Evolutionary conservation across 2,888 invertebrate genomes (phyloP).

Genomic region (Polyploca ridens): DNA sequence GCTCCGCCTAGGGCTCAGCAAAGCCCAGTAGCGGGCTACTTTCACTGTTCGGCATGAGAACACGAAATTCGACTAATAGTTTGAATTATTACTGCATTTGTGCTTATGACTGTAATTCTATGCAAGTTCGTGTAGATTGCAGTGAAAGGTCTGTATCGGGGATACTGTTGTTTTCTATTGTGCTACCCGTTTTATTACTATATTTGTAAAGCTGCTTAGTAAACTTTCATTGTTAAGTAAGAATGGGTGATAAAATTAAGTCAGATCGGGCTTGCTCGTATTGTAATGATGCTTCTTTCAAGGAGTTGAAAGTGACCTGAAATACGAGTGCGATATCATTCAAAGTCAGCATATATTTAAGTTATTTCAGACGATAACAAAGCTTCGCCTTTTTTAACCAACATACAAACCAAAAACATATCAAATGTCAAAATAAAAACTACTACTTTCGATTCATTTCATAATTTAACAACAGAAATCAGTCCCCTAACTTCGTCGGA

Average conservation of each 20-base stretch:
- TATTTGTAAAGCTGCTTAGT: not conserved
- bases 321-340: no score
- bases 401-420: not conserved
- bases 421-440: not conserved
- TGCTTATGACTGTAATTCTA: conserved; percentile 41
- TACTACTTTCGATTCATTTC: not conserved
- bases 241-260: not conserved
- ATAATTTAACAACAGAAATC: not conserved
- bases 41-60: conserved; percentile 73
- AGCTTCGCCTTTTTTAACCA: no score
- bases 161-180: conserved; percentile 41
- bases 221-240: conserved; percentile 3
- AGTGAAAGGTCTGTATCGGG: conserved; percentile 52
- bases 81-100: conserved; percentile 72
- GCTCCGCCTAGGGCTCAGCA: conserved; percentile 42
- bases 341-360: no score
- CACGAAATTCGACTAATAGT: conserved; percentile 83
- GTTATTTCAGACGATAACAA: no score
- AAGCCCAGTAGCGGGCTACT: conserved; percentile 81
- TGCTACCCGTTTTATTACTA: conserved; percentile 21
- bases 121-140: conserved; percentile 39
- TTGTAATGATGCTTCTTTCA: not conserved
- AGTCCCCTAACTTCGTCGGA: conserved; percentile 28
- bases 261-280: not conserved
- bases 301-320: not conserved